Evolutionary conservation across 2,888 invertebrate genomes (phyloP).

Genomic region (Nineta flava): DNA sequence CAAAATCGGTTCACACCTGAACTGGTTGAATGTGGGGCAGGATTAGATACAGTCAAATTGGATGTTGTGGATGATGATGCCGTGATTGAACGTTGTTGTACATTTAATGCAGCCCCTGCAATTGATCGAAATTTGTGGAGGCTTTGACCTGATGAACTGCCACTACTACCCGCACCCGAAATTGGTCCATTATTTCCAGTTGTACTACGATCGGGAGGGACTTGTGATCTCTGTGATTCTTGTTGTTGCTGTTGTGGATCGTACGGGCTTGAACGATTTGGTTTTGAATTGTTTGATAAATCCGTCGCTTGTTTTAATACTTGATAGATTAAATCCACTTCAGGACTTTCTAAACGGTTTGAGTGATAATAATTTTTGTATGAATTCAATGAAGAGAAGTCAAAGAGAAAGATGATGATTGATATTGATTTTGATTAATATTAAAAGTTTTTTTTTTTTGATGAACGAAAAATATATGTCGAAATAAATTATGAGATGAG

Average conservation of each 20-base stretch:
- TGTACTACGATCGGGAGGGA: conserved; percentile 29
- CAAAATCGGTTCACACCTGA: conserved; percentile 40
- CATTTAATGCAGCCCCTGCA: conserved; percentile 12
- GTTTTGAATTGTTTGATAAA: conserved; percentile 43
- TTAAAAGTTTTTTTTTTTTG: not conserved
- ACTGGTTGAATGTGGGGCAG: conserved; percentile 49
- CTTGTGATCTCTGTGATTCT: conserved; percentile 27
- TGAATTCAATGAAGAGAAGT: too few species aligned
- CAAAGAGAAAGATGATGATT: not conserved
- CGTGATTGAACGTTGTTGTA: conserved; percentile 20
- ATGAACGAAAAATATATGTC: too few species aligned
- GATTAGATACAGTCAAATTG: conserved; percentile 43
- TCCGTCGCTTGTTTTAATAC: conserved; percentile 89
- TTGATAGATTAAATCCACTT: conserved; percentile 88
- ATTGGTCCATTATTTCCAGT: conserved; percentile 27
- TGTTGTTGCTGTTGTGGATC: conserved; percentile 26
- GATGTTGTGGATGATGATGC: conserved; percentile 16
- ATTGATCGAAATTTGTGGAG: conserved; percentile 27
- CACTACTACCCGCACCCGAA: conserved; percentile 29
- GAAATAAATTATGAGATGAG: too few species aligned
- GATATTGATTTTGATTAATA: not conserved
- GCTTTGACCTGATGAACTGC: conserved; percentile 35
- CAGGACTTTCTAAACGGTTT: conserved; percentile 35
- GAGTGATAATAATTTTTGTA: not conserved
- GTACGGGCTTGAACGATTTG: conserved; percentile 17